Conservation (phyloP, 2,888 invertebrate species). For the Trichogramma dendrolimi region DNA sequence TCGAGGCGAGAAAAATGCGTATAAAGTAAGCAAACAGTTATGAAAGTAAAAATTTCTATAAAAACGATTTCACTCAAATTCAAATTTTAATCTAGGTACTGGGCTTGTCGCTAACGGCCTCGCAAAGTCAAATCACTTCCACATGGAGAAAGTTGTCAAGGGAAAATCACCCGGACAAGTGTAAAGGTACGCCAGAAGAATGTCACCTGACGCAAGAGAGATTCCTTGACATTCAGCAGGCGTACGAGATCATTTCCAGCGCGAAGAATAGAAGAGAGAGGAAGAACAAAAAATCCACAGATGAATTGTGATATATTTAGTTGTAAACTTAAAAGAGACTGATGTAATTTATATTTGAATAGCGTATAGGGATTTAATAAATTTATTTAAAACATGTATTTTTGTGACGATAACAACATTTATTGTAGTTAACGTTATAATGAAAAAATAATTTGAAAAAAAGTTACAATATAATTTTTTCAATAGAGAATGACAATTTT, state of each 20-base stretch:
- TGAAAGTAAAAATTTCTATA: too few relatives aligned
- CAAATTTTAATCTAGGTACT: constrained; percentile 59
- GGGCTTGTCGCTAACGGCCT: constrained; percentile 72
- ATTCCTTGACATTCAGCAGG: constrained; percentile 90
- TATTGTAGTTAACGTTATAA: constrained; percentile 41
- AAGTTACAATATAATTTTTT: not conserved
- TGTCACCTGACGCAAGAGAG: constrained; percentile 73
- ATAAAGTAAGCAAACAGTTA: constrained; percentile 58
- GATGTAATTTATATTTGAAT: too few relatives aligned
- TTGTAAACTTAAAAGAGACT: too few relatives aligned
- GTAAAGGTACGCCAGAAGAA: constrained; percentile 65
- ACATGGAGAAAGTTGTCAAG: constrained; percentile 78
- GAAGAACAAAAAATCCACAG: constrained; percentile 65
- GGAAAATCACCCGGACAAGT: constrained; percentile 88
- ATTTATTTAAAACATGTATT: not conserved
- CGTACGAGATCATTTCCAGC: constrained; percentile 83
- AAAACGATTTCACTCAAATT: not conserved
- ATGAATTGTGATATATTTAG: not conserved
- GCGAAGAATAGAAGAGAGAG: constrained; percentile 72
- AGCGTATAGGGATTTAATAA: too few relatives aligned
- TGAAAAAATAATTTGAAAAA: constrained; percentile 39
- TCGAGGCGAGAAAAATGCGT: constrained; percentile 85
- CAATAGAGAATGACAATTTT: constrained; percentile 28
- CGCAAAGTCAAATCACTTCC: constrained; percentile 82
- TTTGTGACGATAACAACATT: constrained; percentile 41